Evolutionary conservation across 2,113 vertebrate genomes (phyloP).

Genomic region (Coptodon rendalli): DNA sequence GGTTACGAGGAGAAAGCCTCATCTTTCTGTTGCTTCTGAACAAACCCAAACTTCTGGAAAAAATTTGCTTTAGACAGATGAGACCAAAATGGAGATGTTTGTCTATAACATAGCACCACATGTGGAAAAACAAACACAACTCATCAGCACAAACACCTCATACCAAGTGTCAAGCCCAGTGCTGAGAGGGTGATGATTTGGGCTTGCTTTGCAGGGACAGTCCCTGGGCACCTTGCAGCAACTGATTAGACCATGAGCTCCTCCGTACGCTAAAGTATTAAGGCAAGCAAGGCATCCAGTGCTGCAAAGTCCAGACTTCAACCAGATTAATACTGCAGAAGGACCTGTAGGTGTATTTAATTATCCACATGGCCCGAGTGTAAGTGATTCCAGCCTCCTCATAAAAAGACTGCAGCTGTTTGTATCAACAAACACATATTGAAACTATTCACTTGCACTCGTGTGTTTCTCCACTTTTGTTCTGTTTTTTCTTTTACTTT

Average conservation of each 20-base stretch:
- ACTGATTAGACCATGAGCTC: background rate
- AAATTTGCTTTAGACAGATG: background rate
- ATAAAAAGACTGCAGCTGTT: background rate
- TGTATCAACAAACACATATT: background rate
- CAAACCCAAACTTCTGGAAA: background rate
- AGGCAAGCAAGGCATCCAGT: background rate
- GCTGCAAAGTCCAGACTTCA: background rate
- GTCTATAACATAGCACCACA: fast-evolving
- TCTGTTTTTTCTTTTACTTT: background rate
- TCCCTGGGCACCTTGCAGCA: background rate
- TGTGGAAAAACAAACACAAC: background rate
- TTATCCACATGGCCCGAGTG: background rate
- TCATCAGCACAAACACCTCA: background rate
- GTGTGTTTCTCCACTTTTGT: background rate
- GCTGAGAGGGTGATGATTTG: background rate
- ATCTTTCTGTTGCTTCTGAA: background rate
- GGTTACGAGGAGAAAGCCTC: background rate
- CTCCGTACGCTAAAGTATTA: background rate
- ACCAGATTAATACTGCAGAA: background rate
- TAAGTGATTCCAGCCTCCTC: background rate
- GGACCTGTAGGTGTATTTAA: background rate
- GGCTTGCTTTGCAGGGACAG: background rate
- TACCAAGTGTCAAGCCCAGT: background rate
- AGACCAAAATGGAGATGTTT: background rate
- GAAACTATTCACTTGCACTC: background rate